These are phyloP conservation scores for Hemicentrotus pulcherrimus DNA, from an alignment of 35 echinoderm and acorn worm genomes.

Conservation along the genomic window DNA sequence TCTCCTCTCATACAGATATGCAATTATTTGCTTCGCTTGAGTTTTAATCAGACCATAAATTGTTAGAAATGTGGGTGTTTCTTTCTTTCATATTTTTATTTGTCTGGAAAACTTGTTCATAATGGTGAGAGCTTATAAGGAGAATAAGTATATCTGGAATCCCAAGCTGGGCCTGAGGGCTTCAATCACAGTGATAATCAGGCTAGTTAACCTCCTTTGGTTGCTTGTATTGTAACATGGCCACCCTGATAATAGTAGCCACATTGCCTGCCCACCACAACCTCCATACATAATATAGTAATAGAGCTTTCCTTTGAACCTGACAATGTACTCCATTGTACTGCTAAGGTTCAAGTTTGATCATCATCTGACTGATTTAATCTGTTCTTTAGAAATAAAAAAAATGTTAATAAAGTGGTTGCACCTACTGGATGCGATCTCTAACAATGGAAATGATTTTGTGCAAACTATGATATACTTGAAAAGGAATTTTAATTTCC, in stretches of 20 bases:
- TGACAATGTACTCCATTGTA: not conserved
- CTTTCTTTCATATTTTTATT: not conserved
- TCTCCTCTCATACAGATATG: not conserved
- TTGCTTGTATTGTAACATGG: not conserved
- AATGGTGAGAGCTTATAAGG: not conserved
- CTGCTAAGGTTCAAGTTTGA: not conserved
- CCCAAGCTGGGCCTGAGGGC: not conserved
- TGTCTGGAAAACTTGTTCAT: not conserved
- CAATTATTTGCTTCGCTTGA: not conserved
- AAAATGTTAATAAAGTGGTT: no score
- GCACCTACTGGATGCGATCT: no score
- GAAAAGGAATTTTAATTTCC: no score
- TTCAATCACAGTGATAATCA: not conserved
- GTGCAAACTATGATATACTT: no score
- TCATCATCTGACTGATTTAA: not conserved
- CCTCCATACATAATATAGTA: not conserved
- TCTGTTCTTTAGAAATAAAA: not conserved
- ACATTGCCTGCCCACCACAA: conserved; percentile 7
- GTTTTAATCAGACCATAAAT: not conserved
- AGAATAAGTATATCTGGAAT: not conserved
- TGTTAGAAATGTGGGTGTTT: not conserved
- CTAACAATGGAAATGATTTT: not conserved
- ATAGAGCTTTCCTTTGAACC: not conserved
- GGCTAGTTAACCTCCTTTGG: not conserved
- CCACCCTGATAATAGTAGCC: not conserved